A percentile compares a stretch with the other conserved stretches of the same genome.
Evolutionary conservation across 2,113 vertebrate species (phyloP).

Genomic region (Marmota flaviventris): DNA sequence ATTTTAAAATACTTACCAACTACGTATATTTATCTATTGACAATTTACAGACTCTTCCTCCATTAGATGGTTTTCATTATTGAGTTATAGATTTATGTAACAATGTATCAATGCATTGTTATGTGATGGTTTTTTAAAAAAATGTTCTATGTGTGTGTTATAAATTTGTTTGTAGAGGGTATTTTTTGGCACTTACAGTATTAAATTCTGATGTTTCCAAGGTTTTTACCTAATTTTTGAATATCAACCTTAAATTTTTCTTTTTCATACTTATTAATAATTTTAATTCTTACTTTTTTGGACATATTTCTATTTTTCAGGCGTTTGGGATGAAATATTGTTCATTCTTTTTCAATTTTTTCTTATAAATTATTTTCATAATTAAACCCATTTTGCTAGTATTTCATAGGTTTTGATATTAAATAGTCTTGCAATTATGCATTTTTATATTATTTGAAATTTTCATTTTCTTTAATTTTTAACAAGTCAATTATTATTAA

Average conservation of each 20-base stretch:
- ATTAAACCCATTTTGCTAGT: background rate
- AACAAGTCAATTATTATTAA: background rate
- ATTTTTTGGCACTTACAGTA: background rate
- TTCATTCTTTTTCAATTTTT: background rate
- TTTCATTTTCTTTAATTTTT: background rate
- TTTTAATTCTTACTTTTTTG: background rate
- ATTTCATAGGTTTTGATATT: background rate
- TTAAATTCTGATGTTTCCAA: too few species aligned
- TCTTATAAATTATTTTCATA: background rate
- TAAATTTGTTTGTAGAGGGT: background rate
- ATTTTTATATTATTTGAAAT: background rate
- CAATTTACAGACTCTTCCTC: background rate
- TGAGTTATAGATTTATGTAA: background rate
- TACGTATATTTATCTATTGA: background rate
- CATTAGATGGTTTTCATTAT: background rate
- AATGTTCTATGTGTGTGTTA: background rate
- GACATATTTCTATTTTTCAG: background rate
- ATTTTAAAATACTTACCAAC: background rate
- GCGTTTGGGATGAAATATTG: background rate
- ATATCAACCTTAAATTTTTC: background rate
- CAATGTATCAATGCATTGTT: too few species aligned
- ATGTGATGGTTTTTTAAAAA: background rate
- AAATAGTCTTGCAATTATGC: background rate
- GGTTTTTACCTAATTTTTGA: background rate
- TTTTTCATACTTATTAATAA: background rate